Evolutionary conservation across 1,140 invertebrate genomes (phyloP), one percentile per base, ranked within the genome.

Genomic region (Apis dorsata): DNA sequence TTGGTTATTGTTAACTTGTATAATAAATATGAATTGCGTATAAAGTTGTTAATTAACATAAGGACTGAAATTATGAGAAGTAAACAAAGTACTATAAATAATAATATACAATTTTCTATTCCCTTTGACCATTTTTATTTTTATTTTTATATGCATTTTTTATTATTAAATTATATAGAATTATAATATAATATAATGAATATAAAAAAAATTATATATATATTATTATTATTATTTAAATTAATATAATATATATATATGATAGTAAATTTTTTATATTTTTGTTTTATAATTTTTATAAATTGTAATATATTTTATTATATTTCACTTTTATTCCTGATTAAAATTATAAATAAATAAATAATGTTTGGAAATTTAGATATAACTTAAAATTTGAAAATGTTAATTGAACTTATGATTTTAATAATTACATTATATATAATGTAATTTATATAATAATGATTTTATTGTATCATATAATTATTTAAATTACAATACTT

Each of bases 1-100:
- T 76, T 53, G n/a, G 11, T 84, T 71, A 72, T 87, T 85, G 59
- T 79, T 85, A 81, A 60, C 71, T 84, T 60, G 59, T 62, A 57
- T 69, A 69, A 12, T 69, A 75, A 21, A 17, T 62, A 60, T 34
- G n/a, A 28, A 62, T 70, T 21, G 15, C 17, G 44, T 34, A 60
- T 28, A 53, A 70, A 57, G 24, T 78, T 78, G 66, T 77, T 82
- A 70, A 70, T 53, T 78, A 70, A 70, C 15, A 24, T 78, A 70
- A 70, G 66, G 13, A 71, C 17, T 70, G 28, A 79, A 24, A 70
- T 63, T 57, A 21, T 13, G 34, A 53, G 34, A 71, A 70, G 17
- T 59, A 57, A 44, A 76, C 19, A 65, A 79, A 57, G 8, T 71
- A 71, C 19, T 44, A 21, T 44, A 5, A 28, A 51, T 55, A 59